Evolutionary conservation across 1,140 invertebrate genomes (phyloP), one percentile per base, ranked within the genome.

Genomic region (Ericerus pela): DNA sequence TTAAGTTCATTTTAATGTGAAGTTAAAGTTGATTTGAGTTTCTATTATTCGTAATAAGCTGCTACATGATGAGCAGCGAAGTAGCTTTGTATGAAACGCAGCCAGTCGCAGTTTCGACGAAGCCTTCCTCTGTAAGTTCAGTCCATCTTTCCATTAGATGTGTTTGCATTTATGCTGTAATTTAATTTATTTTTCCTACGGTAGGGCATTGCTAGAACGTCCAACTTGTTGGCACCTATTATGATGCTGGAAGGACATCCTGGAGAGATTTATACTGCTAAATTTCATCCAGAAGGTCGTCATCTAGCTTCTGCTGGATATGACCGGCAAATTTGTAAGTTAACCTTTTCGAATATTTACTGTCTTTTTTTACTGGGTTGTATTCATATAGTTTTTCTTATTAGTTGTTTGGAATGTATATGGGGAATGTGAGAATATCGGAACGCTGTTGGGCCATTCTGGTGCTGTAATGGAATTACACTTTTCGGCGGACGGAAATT

Each of bases 361-460:
- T 56, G n/a, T 6, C 20, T n/a, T 28, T 56, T 36, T 12, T 12
- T 36, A 14, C 16, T 53, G 43, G 11, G 20, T 20, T 31, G 14
- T 30, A 2, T 26, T 33, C 41, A 22, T 24, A 53, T 58, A 64
- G 41, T 60, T 36, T 60, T 65, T 61, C 63, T 24, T 75, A 77
- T 55, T 67, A 96, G 91, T 86, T 69, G 75, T 99, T 61, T 99
- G 96, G 96, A 93, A 88, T 70, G 88, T 94, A 2, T 96, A 94
- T 70, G 95, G 90, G 3, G 93, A 99, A 67, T 99, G 95, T 75
- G 93, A 99, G 65, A 99, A 98, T 70, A 82, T 96, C 60, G 88
- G 87, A 61, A 79, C 85, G 8, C 79, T 99, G 76, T 79, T 81
- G 51, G 93, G 93, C 0, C 96, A 99, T 69, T 89, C 84, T 16